Conservation (phyloP, 2,113 vertebrate species). For the Psephotus haematonotus region DNA sequence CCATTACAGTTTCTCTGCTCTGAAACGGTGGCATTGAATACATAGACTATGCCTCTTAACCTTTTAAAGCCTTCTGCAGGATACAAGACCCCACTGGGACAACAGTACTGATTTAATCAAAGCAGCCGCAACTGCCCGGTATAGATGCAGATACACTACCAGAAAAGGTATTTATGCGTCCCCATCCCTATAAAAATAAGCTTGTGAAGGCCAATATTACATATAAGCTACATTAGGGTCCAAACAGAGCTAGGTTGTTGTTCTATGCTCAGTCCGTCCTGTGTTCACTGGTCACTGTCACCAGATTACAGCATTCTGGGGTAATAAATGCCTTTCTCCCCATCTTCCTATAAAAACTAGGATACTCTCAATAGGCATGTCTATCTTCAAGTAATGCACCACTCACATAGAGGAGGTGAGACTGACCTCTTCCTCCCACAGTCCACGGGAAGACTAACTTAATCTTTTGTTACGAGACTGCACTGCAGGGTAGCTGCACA, state of each 20-base stretch:
- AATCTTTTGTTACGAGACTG: background rate
- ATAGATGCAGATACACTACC: background rate
- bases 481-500: background rate
- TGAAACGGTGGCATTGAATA: background rate
- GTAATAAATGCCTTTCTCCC: background rate
- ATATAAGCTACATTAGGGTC: background rate
- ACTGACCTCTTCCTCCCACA: background rate
- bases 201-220: background rate
- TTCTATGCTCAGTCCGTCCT: background rate
- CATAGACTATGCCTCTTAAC: background rate
- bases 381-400: background rate
- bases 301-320: background rate
- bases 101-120: background rate
- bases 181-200: background rate
- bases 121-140: background rate
- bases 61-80: background rate
- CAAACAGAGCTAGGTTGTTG: background rate
- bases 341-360: background rate
- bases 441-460: background rate
- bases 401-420: background rate
- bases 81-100: background rate
- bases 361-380: rapidly evolving
- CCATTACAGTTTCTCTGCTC: background rate
- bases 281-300: background rate
- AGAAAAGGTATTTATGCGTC: background rate